phyloP scores from a whole-genome alignment of 2,113 vertebrate genomes.

The Craseonycteris thonglongyai region DNA sequence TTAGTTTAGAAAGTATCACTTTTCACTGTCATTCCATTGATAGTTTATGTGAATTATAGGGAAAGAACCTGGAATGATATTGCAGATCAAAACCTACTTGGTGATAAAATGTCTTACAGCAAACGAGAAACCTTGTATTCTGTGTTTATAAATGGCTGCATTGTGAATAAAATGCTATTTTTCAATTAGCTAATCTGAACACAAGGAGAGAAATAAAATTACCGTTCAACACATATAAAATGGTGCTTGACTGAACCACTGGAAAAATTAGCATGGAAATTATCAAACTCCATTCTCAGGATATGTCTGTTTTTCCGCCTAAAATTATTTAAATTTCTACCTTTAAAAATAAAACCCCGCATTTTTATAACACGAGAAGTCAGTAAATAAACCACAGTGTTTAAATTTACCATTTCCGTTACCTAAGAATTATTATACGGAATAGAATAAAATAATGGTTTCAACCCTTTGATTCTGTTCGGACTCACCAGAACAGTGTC shows the following conservation, averaged over 20 bases:
- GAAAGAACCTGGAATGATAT: not conserved
- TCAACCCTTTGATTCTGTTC: not conserved
- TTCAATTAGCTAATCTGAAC: not conserved
- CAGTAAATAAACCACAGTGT: not conserved
- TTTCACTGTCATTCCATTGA: not conserved
- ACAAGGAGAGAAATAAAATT: not conserved
- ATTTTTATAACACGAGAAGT: not conserved
- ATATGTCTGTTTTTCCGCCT: not conserved
- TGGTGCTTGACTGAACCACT: not conserved
- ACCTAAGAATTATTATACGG: not conserved
- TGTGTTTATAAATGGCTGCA: not conserved
- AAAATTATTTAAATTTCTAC: not conserved
- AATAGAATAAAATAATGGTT: not conserved
- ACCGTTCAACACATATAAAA: not conserved
- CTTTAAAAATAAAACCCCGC: not conserved
- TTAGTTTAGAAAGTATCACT: not conserved
- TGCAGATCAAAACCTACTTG: not conserved
- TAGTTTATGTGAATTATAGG: not conserved
- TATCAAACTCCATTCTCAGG: not conserved
- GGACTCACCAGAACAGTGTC: not conserved
- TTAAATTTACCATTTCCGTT: not conserved
- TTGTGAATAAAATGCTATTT: conserved; percentile 2
- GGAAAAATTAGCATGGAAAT: not conserved
- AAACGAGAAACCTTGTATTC: not conserved
- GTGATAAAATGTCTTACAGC: not conserved